Evolutionary conservation across 1,140 invertebrate species (phyloP).

Genomic region (Zaprionus camerounensis): DNA sequence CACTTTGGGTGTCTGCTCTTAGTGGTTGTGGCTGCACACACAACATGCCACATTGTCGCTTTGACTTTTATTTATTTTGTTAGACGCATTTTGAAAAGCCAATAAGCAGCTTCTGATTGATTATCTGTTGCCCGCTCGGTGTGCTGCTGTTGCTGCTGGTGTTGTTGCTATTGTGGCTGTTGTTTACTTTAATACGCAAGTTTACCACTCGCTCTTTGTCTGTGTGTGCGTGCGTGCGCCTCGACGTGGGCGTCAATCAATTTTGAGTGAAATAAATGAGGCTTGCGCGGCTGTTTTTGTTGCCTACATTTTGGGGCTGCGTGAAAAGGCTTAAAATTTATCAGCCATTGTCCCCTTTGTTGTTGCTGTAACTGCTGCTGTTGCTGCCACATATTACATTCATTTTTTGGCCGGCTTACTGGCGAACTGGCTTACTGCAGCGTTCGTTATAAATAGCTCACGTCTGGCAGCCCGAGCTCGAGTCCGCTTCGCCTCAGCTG

Average conservation of each 20-base stretch:
- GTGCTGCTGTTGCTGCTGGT: constrained; percentile 28
- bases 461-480: constrained; percentile 14
- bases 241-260: constrained; percentile 63
- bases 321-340: constrained; percentile 61
- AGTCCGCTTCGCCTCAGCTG: background rate
- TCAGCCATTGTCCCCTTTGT: constrained; percentile 20
- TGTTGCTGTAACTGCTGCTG: background rate
- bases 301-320: constrained; percentile 38
- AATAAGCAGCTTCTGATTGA: constrained; percentile 80
- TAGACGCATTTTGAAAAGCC: constrained; percentile 79
- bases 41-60: constrained; percentile 72
- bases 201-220: constrained; percentile 11
- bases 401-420: background rate
- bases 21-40: constrained; percentile 35
- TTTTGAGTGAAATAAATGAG: constrained; percentile 76
- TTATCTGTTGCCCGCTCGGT: constrained; percentile 65
- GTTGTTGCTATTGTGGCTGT: constrained; percentile 21
- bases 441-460: constrained; percentile 54
- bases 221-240: constrained; percentile 8
- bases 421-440: background rate
- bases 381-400: constrained; percentile 18
- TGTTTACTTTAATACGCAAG: constrained; percentile 52
- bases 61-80: constrained; percentile 79
- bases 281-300: constrained; percentile 46
- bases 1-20: constrained; percentile 15